These are phyloP conservation scores for Stictocephala bisonia DNA, from an alignment of 2,888 invertebrate species.

Conservation along the genomic window DNA sequence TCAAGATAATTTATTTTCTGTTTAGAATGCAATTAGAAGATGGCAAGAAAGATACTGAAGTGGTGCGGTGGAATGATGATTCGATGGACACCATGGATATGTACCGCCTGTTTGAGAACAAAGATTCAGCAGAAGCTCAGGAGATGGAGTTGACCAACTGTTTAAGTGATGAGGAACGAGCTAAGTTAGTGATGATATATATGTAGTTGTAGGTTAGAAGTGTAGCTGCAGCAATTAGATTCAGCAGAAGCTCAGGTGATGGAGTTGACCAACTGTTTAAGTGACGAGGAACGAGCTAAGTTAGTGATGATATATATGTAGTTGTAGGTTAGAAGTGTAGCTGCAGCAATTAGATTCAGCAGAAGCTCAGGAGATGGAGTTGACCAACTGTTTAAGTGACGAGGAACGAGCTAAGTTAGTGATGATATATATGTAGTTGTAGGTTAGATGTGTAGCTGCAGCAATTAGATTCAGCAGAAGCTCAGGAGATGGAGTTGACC, in stretches of 20 bases:
- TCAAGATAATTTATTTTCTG: background rate
- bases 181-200: constrained; percentile 34
- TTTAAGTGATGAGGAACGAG: constrained; percentile 45
- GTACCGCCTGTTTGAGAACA: constrained; percentile 71
- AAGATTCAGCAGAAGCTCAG: constrained; percentile 60
- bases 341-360: too few relatives aligned
- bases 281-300: constrained; percentile 48
- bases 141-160: constrained; percentile 25
- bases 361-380: constrained; percentile 36
- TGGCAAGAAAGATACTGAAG: constrained; percentile 49
- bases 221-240: too few relatives aligned
- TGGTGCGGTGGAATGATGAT: constrained; percentile 65
- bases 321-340: too few relatives aligned
- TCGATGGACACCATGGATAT: constrained; percentile 74
- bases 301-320: constrained; percentile 22
- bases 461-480: constrained; percentile 56
- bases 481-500: constrained; percentile 25
- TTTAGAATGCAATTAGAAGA: constrained; percentile 60
- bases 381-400: constrained; percentile 14
- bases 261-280: constrained; percentile 18
- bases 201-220: too few relatives aligned
- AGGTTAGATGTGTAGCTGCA: too few relatives aligned
- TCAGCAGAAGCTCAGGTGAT: constrained; percentile 52
- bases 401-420: constrained; percentile 49
- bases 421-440: too few relatives aligned